Evolutionary conservation across 2,113 vertebrate species (phyloP).

Genomic region (Sapajus apella): DNA sequence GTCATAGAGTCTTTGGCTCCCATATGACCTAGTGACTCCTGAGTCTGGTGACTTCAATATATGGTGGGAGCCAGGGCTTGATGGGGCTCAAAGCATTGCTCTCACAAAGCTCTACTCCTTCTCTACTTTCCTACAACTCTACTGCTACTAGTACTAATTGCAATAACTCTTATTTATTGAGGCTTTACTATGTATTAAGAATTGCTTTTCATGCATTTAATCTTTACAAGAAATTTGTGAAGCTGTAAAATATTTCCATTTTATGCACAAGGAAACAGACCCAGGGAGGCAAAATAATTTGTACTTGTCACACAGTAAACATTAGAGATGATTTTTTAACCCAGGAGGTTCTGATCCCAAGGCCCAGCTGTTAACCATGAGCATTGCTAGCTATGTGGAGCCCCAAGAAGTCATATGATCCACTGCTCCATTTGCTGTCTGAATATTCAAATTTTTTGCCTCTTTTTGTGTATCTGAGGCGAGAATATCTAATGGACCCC

Average conservation of each 20-base stretch:
- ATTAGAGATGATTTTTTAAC: background rate
- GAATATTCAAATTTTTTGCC: background rate
- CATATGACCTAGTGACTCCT: background rate
- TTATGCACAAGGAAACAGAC: background rate
- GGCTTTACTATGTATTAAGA: background rate
- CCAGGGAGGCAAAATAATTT: background rate
- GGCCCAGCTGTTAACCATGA: background rate
- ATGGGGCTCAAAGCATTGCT: background rate
- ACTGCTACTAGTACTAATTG: background rate
- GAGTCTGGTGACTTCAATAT: background rate
- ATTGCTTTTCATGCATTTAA: background rate
- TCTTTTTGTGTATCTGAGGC: background rate
- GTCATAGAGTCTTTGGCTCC: background rate
- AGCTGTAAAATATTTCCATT: background rate
- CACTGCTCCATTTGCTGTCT: background rate
- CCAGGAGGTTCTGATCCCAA: background rate
- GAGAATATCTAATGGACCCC: background rate
- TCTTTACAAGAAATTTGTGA: background rate
- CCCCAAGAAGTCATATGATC: background rate
- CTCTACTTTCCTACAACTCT: background rate
- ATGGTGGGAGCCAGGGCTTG: background rate
- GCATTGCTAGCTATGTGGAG: accelerated
- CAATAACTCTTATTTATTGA: background rate
- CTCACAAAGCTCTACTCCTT: background rate
- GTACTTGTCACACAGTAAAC: background rate